Base-by-base conservation (phyloP, 2,113 vertebrate species). In the Hepsetus odoe region DNA sequence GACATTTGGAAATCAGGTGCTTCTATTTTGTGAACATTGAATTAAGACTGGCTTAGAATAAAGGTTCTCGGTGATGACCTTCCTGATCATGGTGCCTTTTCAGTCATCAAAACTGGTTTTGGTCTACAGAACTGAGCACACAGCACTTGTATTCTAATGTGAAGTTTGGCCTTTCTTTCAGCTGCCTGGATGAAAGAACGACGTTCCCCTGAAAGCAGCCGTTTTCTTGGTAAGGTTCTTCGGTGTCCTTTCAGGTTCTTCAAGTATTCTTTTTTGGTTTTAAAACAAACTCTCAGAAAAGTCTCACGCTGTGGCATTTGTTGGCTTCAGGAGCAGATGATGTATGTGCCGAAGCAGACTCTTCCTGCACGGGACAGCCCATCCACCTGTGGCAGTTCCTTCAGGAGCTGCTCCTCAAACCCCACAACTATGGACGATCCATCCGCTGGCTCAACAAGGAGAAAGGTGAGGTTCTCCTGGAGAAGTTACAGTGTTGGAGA, bases 1-100 rank as follows among this genome's bases (percentile, higher is more conserved):
- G 96, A 98, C 92, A 97, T 98, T 87, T 98, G 96, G 96, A 97
- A 95, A 83, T 96, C 96, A 68, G 95, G 96, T 98, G n/a, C n/a
- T n/a, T n/a, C n/a, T n/a, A n/a, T n/a, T n/a, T n/a, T n/a, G n/a
- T n/a, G n/a, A n/a, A n/a, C n/a, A n/a, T n/a, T n/a, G n/a, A n/a
- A n/a, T n/a, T n/a, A n/a, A n/a, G n/a, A n/a, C n/a, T n/a, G n/a
- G n/a, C n/a, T n/a, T n/a, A n/a, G n/a, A n/a, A n/a, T n/a, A n/a
- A n/a, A n/a, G n/a, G n/a, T n/a, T n/a, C n/a, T n/a, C n/a, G n/a
- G n/a, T n/a, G n/a, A n/a, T n/a, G n/a, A n/a, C n/a, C n/a, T n/a
- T n/a, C n/a, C n/a, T n/a, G n/a, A n/a, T n/a, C n/a, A n/a, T n/a
- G n/a, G n/a, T n/a, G n/a, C n/a, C n/a, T n/a, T n/a, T n/a, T n/a